A percentile compares a stretch with the other conserved stretches of the same genome.
Evolutionary conservation across 1,140 invertebrate genomes (phyloP).

Genomic region (Pseudomyrmex cubaensis): DNA sequence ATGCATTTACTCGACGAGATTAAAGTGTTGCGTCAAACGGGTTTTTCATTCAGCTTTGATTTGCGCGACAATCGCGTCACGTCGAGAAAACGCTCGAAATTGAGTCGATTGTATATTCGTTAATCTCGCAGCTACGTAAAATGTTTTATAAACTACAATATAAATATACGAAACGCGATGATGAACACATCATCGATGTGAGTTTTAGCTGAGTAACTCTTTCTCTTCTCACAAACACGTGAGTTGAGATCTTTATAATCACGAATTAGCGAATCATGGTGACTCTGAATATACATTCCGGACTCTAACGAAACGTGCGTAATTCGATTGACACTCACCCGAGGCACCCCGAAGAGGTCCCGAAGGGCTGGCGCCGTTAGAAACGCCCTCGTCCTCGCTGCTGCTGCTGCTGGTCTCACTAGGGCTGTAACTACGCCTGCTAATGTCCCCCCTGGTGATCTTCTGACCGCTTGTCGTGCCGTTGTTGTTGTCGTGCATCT

Average conservation of each 20-base stretch:
- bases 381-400: slow-evolving; percentile 84
- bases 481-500: slow-evolving; percentile 82
- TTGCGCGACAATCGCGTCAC: not conserved
- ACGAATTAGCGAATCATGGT: slow-evolving; percentile 28
- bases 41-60: not conserved
- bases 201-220: not conserved
- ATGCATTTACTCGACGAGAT: not conserved
- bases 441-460: slow-evolving; percentile 68
- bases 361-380: slow-evolving; percentile 82
- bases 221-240: not conserved
- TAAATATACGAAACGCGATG: not conserved
- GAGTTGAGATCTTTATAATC: not conserved
- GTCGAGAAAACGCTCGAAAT: not conserved
- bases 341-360: slow-evolving; percentile 79
- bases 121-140: not conserved
- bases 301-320: slow-evolving; percentile 16
- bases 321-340: slow-evolving; percentile 39
- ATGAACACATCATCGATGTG: too few species aligned
- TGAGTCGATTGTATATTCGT: not conserved
- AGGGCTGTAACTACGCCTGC: slow-evolving; percentile 82
- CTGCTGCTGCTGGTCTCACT: slow-evolving; percentile 81
- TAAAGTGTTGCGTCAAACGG: not conserved
- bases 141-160: not conserved
- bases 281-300: not conserved
- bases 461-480: slow-evolving; percentile 74